Evolutionary conservation across 2,113 vertebrate species (phyloP).

Genomic region (Gasterosteus aculeatus): DNA sequence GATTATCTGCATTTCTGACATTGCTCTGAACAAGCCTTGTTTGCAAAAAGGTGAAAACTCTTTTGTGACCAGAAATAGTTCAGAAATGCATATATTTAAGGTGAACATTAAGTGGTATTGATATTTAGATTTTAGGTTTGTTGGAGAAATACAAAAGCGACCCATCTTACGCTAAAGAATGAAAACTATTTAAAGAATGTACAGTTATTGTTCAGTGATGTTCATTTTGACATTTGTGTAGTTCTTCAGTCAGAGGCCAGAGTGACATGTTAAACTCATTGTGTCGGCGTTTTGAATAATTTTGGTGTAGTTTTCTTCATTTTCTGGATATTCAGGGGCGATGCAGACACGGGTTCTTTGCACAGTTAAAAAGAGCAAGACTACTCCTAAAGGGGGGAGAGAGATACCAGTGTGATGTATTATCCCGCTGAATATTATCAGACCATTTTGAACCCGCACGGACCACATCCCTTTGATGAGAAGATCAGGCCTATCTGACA

Average conservation of each 20-base stretch:
- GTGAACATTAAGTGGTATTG: background rate
- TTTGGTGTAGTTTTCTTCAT: conserved; percentile 17
- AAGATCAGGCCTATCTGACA: conserved; percentile 61
- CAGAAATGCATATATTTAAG: too few species aligned
- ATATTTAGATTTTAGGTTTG: background rate
- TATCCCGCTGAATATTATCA: conserved; percentile 52
- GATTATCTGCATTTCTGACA: background rate
- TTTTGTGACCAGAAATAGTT: too few species aligned
- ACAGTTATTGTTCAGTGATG: background rate
- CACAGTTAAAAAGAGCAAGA: conserved; percentile 27
- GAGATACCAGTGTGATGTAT: conserved; percentile 48
- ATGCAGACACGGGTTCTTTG: conserved; percentile 8
- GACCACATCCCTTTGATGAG: conserved; percentile 51
- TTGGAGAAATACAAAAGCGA: background rate
- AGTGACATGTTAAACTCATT: background rate
- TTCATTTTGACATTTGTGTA: conserved; percentile 5
- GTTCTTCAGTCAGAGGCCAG: background rate
- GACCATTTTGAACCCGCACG: conserved; percentile 41
- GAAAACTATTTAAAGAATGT: conserved; percentile 5
- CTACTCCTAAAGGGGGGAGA: conserved; percentile 40
- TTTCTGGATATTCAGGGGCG: background rate
- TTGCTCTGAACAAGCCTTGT: background rate
- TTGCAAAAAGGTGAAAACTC: background rate
- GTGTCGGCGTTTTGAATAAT: conserved; percentile 7
- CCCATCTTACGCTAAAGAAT: conserved; percentile 3